phyloP scores from a whole-genome alignment of 2,888 invertebrate genomes.

The Scaeva pyrastri region DNA sequence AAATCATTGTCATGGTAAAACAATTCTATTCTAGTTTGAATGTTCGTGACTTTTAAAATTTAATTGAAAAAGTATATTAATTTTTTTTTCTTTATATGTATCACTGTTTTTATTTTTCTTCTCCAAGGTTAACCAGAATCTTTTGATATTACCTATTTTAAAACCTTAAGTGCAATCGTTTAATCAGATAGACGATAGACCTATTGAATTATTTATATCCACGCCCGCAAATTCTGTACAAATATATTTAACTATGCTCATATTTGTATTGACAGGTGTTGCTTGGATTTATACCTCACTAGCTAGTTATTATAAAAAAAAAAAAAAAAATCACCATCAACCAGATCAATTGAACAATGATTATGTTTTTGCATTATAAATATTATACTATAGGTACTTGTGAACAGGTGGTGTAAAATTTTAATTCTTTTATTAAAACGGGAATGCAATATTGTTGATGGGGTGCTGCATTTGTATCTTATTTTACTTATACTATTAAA shows the following conservation, averaged over 20 bases:
- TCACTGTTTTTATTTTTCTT: neutral
- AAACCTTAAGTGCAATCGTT: constrained; percentile 33
- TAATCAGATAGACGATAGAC: constrained; percentile 30
- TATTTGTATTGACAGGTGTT: constrained; percentile 38
- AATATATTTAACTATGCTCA: neutral
- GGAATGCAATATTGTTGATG: neutral
- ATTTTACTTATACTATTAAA: neutral
- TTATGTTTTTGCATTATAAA: constrained; percentile 7
- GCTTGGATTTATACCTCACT: neutral
- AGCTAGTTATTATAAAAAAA: neutral
- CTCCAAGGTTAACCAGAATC: constrained; percentile 22
- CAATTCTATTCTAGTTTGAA: constrained; percentile 10
- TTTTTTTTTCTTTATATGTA: constrained; percentile 1
- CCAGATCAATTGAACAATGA: constrained; percentile 12
- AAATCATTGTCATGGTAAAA: constrained; percentile 27
- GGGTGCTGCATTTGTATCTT: constrained; percentile 9
- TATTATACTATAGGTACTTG: too few relatives aligned
- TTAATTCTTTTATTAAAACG: neutral
- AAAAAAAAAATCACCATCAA: too few relatives aligned
- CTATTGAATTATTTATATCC: constrained; percentile 46
- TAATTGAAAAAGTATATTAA: constrained; percentile 18
- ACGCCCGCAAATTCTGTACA: constrained; percentile 17
- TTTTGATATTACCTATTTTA: constrained; percentile 19
- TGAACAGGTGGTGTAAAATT: constrained; percentile 24
- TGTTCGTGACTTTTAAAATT: constrained; percentile 24